Base-by-base conservation (phyloP, 2,113 vertebrate species). In the Paramisgurnus dabryanus region DNA sequence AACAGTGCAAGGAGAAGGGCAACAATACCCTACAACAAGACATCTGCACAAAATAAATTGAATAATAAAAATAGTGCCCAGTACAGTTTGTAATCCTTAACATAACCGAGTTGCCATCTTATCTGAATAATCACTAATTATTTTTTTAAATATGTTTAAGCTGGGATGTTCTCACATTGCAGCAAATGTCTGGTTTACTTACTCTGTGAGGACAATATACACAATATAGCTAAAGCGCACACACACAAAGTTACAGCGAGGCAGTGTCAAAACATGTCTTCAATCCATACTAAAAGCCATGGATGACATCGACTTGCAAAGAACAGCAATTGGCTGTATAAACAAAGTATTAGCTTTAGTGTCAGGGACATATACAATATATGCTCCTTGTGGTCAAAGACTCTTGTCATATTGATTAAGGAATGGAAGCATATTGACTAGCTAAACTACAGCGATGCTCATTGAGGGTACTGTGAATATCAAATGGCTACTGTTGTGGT, bases 401-500 rank as follows among this genome's bases (percentile, higher is more conserved):
- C 49, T 75, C 47, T 69, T 68, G 67, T 68, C 22, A 75, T 79
- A 84, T 84, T 57, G 83, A 84, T 79, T 78, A 64, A 13, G 41
- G 71, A 84, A 76, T 82, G 84, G 81, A 82, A 49, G 53, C 22
- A 57, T 80, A 82, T 83, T 80, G 76, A 83, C 70, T 34, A 81
- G 69, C 65, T 50, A 61, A 65, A 63, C 61, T 57, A 17, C 50
- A 67, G 78, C 66, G 47, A 57, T 67, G 74, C 67, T 65, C 53
- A 53, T 72, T 69, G 63, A 74, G 65, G 53, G 63, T 68, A 74
- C 69, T 69, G 79, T 78, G 74, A 76, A 84, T 77, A 69, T 61
- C 53, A 63, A 80, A 77, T 68, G 73, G 73, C 64, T 85, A 66
- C 71, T 72, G 67, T 74, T 83, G 84, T 81, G 84, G 84, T 85